These are phyloP conservation scores for Drosophila merina DNA, from an alignment of 2,888 invertebrate species.

Conservation along the genomic window DNA sequence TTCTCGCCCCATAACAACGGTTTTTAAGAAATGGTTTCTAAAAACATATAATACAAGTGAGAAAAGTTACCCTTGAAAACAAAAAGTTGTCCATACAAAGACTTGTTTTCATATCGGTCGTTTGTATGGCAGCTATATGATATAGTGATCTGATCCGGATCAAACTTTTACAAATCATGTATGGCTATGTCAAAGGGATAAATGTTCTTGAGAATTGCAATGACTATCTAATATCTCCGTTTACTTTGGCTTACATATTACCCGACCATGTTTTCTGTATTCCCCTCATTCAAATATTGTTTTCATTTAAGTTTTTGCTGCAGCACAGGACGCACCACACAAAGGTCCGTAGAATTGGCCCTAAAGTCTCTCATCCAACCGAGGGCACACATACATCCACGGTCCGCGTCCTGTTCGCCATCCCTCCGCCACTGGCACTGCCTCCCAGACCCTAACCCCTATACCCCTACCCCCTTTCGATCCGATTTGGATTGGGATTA, in stretches of 20 bases:
- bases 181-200: no score
- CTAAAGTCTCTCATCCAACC: conserved; percentile 67
- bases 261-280: conserved; percentile 36
- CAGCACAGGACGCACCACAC: conserved; percentile 34
- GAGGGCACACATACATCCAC: conserved; percentile 83
- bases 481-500: not conserved
- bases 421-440: conserved; percentile 5
- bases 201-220: conserved; percentile 70
- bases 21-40: no score
- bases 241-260: conserved; percentile 41
- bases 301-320: not conserved
- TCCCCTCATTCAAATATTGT: conserved; percentile 16
- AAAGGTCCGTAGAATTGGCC: conserved; percentile 44
- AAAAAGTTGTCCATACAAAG: no score
- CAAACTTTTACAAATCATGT: no score
- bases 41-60: no score
- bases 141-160: no score
- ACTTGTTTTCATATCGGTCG: no score
- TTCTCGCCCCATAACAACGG: no score
- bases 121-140: no score
- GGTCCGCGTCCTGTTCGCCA: conserved; percentile 64
- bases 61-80: no score
- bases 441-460: not conserved
- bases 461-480: not conserved
- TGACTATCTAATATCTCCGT: conserved; percentile 43